Conservation (phyloP, 2,113 vertebrate genomes). For the Hippocampus barbouri region DNA sequence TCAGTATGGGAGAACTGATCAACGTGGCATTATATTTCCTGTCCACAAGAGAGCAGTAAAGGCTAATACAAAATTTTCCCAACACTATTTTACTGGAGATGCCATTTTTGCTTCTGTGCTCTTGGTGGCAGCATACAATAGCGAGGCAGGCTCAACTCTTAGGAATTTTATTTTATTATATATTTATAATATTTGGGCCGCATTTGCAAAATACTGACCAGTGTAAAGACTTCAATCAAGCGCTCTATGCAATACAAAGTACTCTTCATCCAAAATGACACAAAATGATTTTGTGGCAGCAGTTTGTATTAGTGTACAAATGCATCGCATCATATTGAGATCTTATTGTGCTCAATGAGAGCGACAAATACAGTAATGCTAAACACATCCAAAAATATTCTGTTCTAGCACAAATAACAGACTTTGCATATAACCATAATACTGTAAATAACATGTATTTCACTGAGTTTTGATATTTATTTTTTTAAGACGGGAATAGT, state of each 20-base stretch:
- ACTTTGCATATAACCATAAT: no score
- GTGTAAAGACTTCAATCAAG: not conserved
- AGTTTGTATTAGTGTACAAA: not conserved
- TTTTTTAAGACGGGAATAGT: not conserved
- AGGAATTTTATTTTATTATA: no score
- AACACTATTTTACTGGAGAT: not conserved
- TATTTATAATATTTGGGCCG: no score
- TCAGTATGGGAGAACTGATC: not conserved
- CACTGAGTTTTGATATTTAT: no score
- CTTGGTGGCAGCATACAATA: constrained; percentile 41
- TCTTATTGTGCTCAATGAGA: no score
- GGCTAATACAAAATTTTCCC: not conserved
- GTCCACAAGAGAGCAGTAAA: constrained; percentile 55
- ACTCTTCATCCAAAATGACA: not conserved
- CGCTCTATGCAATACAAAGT: not conserved
- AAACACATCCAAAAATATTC: no score
- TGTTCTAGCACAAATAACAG: no score
- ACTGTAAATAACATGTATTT: no score
- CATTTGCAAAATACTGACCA: not conserved
- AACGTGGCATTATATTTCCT: not conserved
- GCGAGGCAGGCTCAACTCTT: not conserved
- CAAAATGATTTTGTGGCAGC: not conserved
- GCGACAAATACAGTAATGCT: not conserved
- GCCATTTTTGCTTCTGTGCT: constrained; percentile 28
- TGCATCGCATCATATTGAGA: not conserved